These are phyloP conservation scores for Aplochiton taeniatus DNA, from an alignment of 2,797 vertebrate species.

Conservation along the genomic window DNA sequence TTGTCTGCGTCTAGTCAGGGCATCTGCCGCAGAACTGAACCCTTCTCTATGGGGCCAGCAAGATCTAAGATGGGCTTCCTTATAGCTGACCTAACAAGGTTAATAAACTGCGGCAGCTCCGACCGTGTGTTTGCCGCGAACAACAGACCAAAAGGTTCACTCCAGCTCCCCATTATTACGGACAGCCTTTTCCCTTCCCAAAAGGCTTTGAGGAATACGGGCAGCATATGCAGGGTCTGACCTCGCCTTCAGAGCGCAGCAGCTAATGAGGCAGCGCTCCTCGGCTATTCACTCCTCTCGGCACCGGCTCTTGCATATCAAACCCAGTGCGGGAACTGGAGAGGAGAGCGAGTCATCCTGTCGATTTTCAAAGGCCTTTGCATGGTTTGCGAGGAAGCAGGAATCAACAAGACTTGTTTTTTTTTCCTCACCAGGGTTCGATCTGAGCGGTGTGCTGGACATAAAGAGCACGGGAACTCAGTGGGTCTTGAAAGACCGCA, in stretches of 20 bases:
- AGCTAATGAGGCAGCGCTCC: slow-evolving; percentile 1
- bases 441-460: slow-evolving; percentile 1
- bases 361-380: neutral
- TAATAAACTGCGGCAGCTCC: slow-evolving; percentile 10
- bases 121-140: slow-evolving; percentile 11
- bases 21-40: neutral
- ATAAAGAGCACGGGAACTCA: slow-evolving; percentile 7
- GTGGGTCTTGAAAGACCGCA: slow-evolving; percentile 19
- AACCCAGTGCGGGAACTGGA: neutral
- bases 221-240: slow-evolving; percentile 1
- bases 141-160: neutral
- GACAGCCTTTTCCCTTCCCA: slow-evolving; percentile 30
- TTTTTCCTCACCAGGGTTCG: neutral
- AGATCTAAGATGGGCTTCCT: neutral
- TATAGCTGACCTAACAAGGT: slow-evolving; percentile 9
- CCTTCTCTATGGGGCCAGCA: neutral
- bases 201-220: slow-evolving; percentile 31
- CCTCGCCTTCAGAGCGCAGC: neutral
- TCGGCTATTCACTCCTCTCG: neutral
- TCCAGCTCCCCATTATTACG: neutral
- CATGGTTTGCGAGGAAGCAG: neutral
- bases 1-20: neutral
- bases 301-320: neutral
- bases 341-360: neutral
- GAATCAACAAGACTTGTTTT: neutral